These are phyloP conservation scores for Lasiurus cinereus DNA, from an alignment of 2,113 vertebrate genomes.

Conservation along the genomic window DNA sequence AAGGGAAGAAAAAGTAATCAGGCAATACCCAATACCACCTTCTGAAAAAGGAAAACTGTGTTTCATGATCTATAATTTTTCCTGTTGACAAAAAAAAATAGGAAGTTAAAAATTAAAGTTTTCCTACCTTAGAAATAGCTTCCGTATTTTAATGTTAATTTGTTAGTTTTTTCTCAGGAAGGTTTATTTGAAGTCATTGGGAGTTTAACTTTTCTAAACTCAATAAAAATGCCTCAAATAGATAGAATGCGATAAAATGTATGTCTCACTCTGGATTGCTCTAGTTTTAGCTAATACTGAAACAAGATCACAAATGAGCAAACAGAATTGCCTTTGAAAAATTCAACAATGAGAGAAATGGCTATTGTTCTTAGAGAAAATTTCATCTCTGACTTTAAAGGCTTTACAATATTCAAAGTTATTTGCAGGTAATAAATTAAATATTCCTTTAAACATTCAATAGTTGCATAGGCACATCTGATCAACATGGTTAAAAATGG, in stretches of 20 bases:
- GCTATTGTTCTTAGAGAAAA: background rate
- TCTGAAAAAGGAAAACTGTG: conserved; percentile 17
- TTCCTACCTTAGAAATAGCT: conserved; percentile 37
- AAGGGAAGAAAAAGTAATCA: conserved; percentile 88
- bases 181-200: background rate
- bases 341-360: background rate
- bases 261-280: background rate
- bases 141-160: background rate
- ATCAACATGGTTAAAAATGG: no score
- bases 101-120: background rate
- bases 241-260: background rate
- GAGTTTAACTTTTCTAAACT: background rate
- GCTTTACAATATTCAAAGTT: background rate
- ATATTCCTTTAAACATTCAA: no score
- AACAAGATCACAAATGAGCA: background rate
- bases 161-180: background rate
- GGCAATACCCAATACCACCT: background rate
- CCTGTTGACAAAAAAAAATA: background rate
- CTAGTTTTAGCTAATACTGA: background rate
- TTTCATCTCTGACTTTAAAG: background rate
- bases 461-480: no score
- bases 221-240: conserved; percentile 12
- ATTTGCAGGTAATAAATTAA: no score
- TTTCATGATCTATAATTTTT: background rate
- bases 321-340: background rate